These are phyloP conservation scores for Hecatera dysodea DNA, from an alignment of 2,888 invertebrate genomes.

Conservation along the genomic window DNA sequence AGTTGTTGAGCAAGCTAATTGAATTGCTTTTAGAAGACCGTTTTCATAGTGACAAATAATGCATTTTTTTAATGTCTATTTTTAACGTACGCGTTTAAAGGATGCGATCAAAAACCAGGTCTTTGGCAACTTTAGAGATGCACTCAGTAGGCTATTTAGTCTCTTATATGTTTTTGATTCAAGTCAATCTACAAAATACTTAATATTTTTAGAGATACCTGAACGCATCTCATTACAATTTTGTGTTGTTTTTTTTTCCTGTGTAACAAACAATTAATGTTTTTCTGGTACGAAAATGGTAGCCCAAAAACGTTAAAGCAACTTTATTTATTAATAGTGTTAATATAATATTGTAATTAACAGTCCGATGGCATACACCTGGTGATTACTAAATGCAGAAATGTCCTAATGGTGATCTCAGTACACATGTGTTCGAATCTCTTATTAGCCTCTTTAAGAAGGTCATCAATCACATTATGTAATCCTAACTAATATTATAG, in stretches of 20 bases:
- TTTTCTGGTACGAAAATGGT: no score
- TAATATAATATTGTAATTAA: slow-evolving; percentile 24
- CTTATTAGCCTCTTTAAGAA: not conserved
- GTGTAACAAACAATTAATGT: not conserved
- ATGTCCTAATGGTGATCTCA: slow-evolving; percentile 32
- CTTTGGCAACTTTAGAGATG: slow-evolving; percentile 34
- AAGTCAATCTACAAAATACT: not conserved
- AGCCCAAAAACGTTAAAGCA: slow-evolving; percentile 9
- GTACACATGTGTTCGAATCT: slow-evolving; percentile 16
- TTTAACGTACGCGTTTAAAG: no score
- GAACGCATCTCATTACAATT: slow-evolving; percentile 28
- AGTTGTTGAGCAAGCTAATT: no score
- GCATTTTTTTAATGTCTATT: no score
- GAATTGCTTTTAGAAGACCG: no score
- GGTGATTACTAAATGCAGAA: not conserved
- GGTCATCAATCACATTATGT: not conserved
- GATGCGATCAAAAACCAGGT: not conserved
- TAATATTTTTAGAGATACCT: slow-evolving; percentile 6
- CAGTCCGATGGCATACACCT: slow-evolving; percentile 46
- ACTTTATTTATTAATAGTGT: slow-evolving; percentile 19
- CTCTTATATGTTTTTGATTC: slow-evolving; percentile 8
- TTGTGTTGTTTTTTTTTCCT: not conserved
- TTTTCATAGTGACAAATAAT: no score
- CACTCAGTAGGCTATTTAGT: slow-evolving; percentile 40
- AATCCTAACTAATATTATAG: no score